These are phyloP conservation scores for Anagrus nilaparvatae DNA, from an alignment of 1,140 invertebrate genomes.

Conservation along the genomic window DNA sequence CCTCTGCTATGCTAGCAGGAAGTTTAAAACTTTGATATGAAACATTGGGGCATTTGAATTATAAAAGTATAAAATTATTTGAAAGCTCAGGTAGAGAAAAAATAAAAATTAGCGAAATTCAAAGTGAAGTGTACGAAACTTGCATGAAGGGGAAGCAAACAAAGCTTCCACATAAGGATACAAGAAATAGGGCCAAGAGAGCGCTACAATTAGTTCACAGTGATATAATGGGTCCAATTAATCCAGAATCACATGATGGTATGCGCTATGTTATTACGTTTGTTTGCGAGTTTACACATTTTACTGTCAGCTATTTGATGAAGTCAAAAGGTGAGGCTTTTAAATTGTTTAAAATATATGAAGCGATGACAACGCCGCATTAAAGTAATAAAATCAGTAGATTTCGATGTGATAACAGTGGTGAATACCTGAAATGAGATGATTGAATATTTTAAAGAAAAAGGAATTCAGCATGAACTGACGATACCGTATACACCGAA, in stretches of 20 bases:
- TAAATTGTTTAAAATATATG: constrained; percentile 1
- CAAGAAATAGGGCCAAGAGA: constrained; percentile 8
- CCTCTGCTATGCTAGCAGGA: not conserved
- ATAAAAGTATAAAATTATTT: constrained; percentile 1
- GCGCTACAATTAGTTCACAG: constrained; percentile 26
- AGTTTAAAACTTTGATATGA: not conserved
- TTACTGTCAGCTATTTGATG: constrained; percentile 15
- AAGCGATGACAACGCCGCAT: not conserved
- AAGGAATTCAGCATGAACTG: constrained; percentile 14
- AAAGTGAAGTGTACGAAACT: too few species aligned
- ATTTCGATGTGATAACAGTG: not conserved
- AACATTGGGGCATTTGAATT: too few species aligned
- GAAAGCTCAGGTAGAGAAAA: constrained; percentile 1
- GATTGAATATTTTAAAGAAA: constrained; percentile 11
- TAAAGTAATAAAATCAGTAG: constrained; percentile 17
- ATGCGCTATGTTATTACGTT: constrained; percentile 7
- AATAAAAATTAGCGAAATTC: not conserved
- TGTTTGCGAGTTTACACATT: constrained; percentile 20
- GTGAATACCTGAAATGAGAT: not conserved
- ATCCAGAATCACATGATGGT: constrained; percentile 4
- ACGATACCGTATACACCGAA: constrained; percentile 30
- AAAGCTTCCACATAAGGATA: too few species aligned
- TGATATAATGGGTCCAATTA: not conserved
- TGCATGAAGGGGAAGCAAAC: too few species aligned
- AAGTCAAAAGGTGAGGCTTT: constrained; percentile 27